phyloP scores from a whole-genome alignment of 2,888 invertebrate species.

The Cryptus viduatorius region DNA sequence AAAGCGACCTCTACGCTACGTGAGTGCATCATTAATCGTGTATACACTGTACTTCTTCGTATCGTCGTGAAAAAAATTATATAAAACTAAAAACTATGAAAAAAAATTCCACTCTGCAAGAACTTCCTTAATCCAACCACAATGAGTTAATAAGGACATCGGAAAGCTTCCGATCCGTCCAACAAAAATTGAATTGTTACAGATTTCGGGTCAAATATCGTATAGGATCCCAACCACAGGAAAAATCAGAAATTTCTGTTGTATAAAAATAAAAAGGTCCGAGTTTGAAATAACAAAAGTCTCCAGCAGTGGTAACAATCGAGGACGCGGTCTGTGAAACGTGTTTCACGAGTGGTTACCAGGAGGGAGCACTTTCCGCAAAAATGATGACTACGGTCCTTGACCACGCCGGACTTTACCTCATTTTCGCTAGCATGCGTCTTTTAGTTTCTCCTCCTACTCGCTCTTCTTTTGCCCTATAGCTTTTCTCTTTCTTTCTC shows the following conservation, averaged over 20 bases:
- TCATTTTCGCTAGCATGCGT: slow-evolving; percentile 64
- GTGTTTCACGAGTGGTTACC: slow-evolving; percentile 11
- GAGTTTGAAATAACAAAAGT: not conserved
- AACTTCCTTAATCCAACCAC: too few relatives aligned
- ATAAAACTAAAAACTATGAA: not conserved
- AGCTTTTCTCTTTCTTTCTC: not conserved
- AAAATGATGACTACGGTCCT: slow-evolving; percentile 64
- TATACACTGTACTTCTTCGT: not conserved
- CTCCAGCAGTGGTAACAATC: not conserved
- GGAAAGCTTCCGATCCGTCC: too few relatives aligned
- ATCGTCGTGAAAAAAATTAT: not conserved
- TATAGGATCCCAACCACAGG: too few relatives aligned
- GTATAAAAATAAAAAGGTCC: not conserved
- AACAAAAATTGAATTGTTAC: too few relatives aligned
- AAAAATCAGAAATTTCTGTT: not conserved
- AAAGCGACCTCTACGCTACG: not conserved
- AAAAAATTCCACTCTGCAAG: too few relatives aligned
- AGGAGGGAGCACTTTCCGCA: not conserved
- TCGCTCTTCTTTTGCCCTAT: not conserved
- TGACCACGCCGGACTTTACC: slow-evolving; percentile 63
- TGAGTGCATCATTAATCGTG: slow-evolving; percentile 22
- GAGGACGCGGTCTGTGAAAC: slow-evolving; percentile 8
- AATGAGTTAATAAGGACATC: too few relatives aligned
- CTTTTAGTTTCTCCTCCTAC: slow-evolving; percentile 41
- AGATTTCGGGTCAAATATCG: too few relatives aligned